Conservation (phyloP, 92 coral and sea anemone species). For the Bergia puertoricense region DNA sequence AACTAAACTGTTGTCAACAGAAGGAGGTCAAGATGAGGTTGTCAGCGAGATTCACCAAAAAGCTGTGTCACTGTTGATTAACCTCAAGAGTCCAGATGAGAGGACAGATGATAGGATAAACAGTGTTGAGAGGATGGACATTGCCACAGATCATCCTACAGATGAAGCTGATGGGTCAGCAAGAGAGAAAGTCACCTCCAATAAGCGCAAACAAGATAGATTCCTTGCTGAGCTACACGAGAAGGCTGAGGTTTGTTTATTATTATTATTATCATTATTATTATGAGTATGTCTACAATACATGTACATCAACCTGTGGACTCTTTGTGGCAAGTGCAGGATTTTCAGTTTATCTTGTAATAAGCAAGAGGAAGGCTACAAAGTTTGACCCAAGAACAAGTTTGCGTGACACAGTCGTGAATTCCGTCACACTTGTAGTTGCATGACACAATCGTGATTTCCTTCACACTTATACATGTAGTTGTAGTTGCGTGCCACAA, state of each 20-base stretch:
- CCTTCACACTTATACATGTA: too few relatives aligned
- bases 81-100: constrained; percentile 47
- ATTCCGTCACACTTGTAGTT: too few relatives aligned
- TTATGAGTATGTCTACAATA: too few relatives aligned
- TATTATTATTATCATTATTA: too few relatives aligned
- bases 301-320: too few relatives aligned
- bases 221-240: constrained; percentile 86
- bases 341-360: too few relatives aligned
- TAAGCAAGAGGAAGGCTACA: too few relatives aligned
- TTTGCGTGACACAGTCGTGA: too few relatives aligned
- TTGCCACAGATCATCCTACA: constrained; percentile 6
- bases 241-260: constrained; percentile 83
- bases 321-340: too few relatives aligned
- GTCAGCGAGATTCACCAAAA: constrained; percentile 53
- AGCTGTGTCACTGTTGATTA: constrained; percentile 47
- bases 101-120: constrained; percentile 32
- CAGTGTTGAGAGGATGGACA: constrained; percentile 37
- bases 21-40: constrained; percentile 40
- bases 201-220: constrained; percentile 80
- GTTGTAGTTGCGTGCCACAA: too few relatives aligned
- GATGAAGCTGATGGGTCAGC: constrained; percentile 40
- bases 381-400: too few relatives aligned
- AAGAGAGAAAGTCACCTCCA: constrained; percentile 47
- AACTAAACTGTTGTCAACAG: constrained; percentile 14
- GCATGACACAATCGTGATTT: too few relatives aligned